These are phyloP conservation scores for Ischnus inquisitorius DNA, from an alignment of 2,888 invertebrate genomes.

Conservation along the genomic window DNA sequence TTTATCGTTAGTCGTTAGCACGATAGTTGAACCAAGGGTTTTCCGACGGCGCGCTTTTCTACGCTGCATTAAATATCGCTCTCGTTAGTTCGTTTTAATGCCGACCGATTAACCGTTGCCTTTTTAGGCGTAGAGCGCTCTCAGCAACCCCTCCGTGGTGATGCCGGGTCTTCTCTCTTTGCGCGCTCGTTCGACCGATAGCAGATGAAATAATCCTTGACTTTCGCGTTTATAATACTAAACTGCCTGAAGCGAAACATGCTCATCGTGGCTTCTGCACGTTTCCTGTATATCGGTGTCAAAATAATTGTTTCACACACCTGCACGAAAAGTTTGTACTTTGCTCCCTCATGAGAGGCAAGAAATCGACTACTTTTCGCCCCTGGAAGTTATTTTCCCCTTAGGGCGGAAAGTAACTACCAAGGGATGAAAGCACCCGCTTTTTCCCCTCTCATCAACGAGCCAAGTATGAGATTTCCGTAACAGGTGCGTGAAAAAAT, in stretches of 20 bases:
- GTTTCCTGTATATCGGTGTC: not conserved
- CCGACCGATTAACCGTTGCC: constrained; percentile 39
- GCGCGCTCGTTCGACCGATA: constrained; percentile 21
- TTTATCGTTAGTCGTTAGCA: constrained; percentile 30
- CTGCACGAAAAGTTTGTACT: no score
- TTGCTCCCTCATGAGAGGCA: no score
- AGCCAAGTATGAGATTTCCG: no score
- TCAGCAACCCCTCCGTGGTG: not conserved
- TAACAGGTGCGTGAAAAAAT: no score
- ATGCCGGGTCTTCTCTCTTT: not conserved
- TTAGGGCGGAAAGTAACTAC: no score
- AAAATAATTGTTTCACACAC: not conserved
- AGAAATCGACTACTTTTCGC: no score
- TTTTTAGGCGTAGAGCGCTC: constrained; percentile 4
- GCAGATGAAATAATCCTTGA: constrained; percentile 33
- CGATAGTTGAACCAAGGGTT: constrained; percentile 13
- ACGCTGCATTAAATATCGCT: constrained; percentile 31
- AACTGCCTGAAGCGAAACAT: no score
- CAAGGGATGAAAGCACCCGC: no score
- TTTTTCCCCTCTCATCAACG: no score
- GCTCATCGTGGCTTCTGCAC: no score
- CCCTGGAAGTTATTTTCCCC: no score
- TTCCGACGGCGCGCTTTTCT: constrained; percentile 1
- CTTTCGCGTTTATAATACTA: constrained; percentile 23
- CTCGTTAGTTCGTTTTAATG: constrained; percentile 51